These are phyloP conservation scores for Butorides virescens DNA, from an alignment of 2,113 vertebrate species.

Conservation along the genomic window DNA sequence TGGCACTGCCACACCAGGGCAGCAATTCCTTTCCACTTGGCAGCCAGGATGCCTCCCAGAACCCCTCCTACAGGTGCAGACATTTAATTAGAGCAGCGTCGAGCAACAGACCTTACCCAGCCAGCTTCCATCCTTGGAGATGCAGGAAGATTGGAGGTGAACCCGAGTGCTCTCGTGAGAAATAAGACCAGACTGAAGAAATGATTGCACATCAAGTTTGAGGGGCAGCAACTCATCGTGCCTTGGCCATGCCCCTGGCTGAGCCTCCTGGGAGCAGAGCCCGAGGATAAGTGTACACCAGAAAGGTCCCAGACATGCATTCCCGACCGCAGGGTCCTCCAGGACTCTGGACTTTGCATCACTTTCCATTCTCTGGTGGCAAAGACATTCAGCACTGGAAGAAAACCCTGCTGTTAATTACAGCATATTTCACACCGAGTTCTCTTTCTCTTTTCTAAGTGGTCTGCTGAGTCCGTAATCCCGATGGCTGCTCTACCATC, in stretches of 20 bases:
- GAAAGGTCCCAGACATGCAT: not conserved
- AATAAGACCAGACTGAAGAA: not conserved
- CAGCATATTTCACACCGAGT: rapidly evolving
- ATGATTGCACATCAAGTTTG: not conserved
- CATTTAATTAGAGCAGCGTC: not conserved
- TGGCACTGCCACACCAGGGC: not conserved
- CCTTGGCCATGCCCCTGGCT: not conserved
- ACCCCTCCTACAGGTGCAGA: not conserved
- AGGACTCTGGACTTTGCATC: not conserved
- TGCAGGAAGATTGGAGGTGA: not conserved
- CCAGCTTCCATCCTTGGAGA: not conserved
- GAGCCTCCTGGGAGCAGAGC: not conserved
- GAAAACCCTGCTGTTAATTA: not conserved
- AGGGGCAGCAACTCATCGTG: not conserved
- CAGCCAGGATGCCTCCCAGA: not conserved
- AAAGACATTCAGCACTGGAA: not conserved
- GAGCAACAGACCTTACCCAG: not conserved
- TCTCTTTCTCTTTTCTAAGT: not conserved
- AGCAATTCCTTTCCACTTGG: not conserved
- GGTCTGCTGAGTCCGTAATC: not conserved
- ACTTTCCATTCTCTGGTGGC: not conserved
- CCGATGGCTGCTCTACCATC: not conserved
- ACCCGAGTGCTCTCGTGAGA: not conserved
- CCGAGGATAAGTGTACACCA: rapidly evolving
- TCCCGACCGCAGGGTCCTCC: not conserved